Evolutionary conservation across 2,113 vertebrate species (phyloP).

Genomic region (Pimephales promelas): DNA sequence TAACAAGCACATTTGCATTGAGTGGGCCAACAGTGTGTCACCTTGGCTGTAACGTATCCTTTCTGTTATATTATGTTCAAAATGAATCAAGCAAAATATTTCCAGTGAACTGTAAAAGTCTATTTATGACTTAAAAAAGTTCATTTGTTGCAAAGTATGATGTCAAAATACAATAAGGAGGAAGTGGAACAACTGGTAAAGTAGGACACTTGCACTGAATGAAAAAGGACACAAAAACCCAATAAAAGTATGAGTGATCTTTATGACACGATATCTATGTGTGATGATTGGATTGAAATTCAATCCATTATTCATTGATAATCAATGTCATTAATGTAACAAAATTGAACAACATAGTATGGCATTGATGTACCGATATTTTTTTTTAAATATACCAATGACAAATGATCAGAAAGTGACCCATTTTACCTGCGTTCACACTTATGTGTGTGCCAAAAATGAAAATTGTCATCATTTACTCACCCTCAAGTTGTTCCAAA

Average conservation of each 20-base stretch:
- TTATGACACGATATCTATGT: neutral
- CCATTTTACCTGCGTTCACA: neutral
- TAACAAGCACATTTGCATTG: slow-evolving; percentile 21
- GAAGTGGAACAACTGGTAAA: neutral
- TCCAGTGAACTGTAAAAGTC: neutral
- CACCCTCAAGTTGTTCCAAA: too few species aligned
- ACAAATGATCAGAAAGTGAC: neutral
- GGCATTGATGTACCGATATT: neutral
- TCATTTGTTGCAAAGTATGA: slow-evolving; percentile 5
- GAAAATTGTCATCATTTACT: too few species aligned
- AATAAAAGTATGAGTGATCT: neutral
- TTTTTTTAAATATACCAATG: neutral
- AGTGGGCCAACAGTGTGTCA: neutral
- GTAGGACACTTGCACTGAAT: neutral
- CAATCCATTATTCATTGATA: neutral
- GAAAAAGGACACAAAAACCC: neutral
- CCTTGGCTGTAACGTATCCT: slow-evolving; percentile 5
- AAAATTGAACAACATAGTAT: neutral
- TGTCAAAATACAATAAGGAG: neutral
- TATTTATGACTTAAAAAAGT: slow-evolving; percentile 12
- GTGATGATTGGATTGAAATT: neutral
- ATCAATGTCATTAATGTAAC: too few species aligned
- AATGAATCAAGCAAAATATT: slow-evolving; percentile 1
- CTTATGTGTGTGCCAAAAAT: neutral
- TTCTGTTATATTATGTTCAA: slow-evolving; percentile 2